Evolutionary conservation across 2,113 vertebrate genomes (phyloP).

Genomic region (Phainopepla nitens): DNA sequence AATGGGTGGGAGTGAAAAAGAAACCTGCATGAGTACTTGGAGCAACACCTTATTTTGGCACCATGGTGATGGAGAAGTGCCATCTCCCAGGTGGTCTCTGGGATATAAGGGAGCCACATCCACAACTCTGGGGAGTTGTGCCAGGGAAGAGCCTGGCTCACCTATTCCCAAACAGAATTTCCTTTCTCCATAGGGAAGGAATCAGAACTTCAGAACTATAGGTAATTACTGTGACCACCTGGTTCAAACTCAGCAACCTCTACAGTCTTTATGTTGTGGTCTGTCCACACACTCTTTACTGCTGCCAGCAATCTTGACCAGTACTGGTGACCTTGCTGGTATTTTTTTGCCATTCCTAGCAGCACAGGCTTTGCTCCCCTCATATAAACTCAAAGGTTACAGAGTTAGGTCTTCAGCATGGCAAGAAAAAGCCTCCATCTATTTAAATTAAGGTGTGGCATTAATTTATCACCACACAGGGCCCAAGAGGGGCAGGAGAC

Average conservation of each 20-base stretch:
- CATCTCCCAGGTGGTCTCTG: neutral
- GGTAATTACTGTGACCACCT: rapidly evolving
- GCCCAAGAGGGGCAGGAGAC: neutral
- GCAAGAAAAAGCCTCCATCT: neutral
- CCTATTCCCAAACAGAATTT: neutral
- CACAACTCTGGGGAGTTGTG: neutral
- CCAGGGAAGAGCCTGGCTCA: neutral
- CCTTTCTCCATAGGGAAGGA: rapidly evolving
- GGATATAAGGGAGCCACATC: rapidly evolving
- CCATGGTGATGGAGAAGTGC: rapidly evolving
- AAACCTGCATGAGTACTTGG: neutral
- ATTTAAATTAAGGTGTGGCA: neutral
- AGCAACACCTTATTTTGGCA: neutral
- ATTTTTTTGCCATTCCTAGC: neutral
- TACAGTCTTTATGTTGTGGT: rapidly evolving
- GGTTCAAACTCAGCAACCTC: neutral
- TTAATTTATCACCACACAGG: neutral
- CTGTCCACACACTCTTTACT: neutral
- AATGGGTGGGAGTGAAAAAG: rapidly evolving
- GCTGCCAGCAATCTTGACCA: neutral
- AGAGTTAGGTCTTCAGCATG: neutral
- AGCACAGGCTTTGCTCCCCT: neutral
- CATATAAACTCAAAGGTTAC: neutral
- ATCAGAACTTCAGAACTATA: neutral
- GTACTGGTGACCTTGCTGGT: neutral